Evolutionary conservation across 2,113 vertebrate genomes (phyloP).

Genomic region (Petroica traversi): DNA sequence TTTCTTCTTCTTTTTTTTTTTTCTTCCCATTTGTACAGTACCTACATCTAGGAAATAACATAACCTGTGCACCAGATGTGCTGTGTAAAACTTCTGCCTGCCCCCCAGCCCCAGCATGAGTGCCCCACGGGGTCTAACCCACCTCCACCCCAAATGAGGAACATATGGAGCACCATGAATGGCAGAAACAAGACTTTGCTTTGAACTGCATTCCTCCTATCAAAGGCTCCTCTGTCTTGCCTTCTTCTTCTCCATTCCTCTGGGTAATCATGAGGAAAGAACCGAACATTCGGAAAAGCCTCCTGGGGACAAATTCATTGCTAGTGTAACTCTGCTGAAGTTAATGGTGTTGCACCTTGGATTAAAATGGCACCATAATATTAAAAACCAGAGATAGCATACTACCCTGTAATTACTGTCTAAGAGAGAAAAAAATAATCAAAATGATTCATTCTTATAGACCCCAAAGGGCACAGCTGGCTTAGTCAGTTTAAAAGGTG

Average conservation of each 20-base stretch:
- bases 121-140: neutral
- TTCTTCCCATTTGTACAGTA: neutral
- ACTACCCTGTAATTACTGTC: constrained; percentile 54
- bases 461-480: constrained; percentile 43
- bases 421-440: constrained; percentile 56
- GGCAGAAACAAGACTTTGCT: neutral
- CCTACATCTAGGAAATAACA: neutral
- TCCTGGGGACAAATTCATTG: constrained; percentile 56
- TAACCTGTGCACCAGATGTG: constrained; percentile 47
- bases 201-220: constrained; percentile 44
- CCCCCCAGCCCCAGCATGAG: neutral
- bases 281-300: constrained; percentile 22
- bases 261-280: constrained; percentile 44
- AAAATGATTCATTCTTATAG: constrained; percentile 59
- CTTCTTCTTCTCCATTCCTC: neutral
- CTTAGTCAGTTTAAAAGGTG: constrained; percentile 44
- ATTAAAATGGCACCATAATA: constrained; percentile 59
- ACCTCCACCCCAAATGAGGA: constrained; percentile 50
- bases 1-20: neutral
- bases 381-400: constrained; percentile 54
- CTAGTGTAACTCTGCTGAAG: constrained; percentile 29
- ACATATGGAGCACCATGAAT: constrained; percentile 41
- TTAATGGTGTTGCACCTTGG: constrained; percentile 45
- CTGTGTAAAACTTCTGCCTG: neutral
- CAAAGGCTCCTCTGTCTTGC: constrained; percentile 56